Percentiles rank a stretch among this genome's conserved stretches.
Conservation (phyloP, 1,140 invertebrate species). For the Cepaea nemoralis region DNA sequence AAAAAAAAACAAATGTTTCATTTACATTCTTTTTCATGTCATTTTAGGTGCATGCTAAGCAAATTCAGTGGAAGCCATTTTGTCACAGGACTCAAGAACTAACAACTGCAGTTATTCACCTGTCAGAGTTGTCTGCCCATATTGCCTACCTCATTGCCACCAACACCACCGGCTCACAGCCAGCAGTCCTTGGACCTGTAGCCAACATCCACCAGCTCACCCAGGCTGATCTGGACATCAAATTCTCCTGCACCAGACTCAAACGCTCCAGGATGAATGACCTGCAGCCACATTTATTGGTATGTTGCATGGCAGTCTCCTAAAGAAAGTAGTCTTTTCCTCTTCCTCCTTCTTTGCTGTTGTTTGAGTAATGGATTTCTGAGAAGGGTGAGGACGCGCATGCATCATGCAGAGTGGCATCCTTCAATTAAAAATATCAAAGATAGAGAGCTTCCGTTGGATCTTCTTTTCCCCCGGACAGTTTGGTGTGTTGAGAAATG, state of each 20-base stretch:
- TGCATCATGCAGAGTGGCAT: too few relatives aligned
- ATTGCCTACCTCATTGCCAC: conserved; percentile 58
- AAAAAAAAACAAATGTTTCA: too few relatives aligned
- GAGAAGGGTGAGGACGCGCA: too few relatives aligned
- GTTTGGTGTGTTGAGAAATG: too few relatives aligned
- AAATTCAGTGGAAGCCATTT: conserved; percentile 56
- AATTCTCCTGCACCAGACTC: conserved; percentile 57
- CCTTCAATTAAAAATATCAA: too few relatives aligned
- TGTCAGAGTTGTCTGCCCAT: conserved; percentile 58
- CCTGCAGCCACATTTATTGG: conserved; percentile 57
- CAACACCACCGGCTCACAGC: conserved; percentile 45
- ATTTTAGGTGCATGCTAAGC: conserved; percentile 46
- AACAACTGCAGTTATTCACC: conserved; percentile 44
- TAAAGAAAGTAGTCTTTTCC: too few relatives aligned
- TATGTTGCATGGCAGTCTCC: too few relatives aligned
- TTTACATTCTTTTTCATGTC: too few relatives aligned
- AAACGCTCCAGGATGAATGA: conserved; percentile 55
- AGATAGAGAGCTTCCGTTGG: too few relatives aligned
- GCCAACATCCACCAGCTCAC: conserved; percentile 56
- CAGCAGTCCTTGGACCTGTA: conserved; percentile 51
- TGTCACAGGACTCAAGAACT: conserved; percentile 50
- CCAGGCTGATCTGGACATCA: conserved; percentile 58
- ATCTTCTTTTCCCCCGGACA: too few relatives aligned
- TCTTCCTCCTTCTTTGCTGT: too few relatives aligned
- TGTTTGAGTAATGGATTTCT: too few relatives aligned